Conservation (phyloP, 2,797 vertebrate species). For the Thunnus albacares region DNA sequence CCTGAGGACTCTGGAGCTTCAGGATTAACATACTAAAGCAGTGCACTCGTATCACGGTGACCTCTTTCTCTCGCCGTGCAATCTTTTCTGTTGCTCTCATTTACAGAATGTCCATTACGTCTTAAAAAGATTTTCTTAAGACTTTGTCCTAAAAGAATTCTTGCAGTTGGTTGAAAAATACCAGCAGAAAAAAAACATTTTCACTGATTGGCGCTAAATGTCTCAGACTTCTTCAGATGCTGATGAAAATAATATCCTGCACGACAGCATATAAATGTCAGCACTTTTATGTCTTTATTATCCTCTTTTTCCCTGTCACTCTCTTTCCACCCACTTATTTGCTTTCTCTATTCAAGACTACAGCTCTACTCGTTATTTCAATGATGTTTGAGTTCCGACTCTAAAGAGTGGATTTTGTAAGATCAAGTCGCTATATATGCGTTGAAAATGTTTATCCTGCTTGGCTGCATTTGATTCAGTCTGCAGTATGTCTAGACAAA, state of each 20-base stretch:
- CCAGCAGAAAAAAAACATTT: background rate
- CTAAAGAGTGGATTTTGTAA: constrained; percentile 38
- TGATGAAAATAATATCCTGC: constrained; percentile 29
- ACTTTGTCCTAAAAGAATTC: constrained; percentile 10
- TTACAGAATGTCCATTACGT: constrained; percentile 11
- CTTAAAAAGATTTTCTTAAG: too few species aligned
- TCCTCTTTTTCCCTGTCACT: background rate
- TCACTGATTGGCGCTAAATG: constrained; percentile 29
- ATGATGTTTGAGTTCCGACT: constrained; percentile 29
- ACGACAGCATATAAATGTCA: constrained; percentile 13
- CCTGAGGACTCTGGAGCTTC: constrained; percentile 46
- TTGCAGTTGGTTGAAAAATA: constrained; percentile 24
- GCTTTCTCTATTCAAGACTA: constrained; percentile 29
- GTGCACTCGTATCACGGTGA: background rate
- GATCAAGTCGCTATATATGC: constrained; percentile 41
- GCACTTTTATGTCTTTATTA: background rate
- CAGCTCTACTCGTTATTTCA: constrained; percentile 16
- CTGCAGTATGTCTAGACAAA: constrained; percentile 28
- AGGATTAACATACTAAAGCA: constrained; percentile 51
- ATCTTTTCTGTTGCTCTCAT: constrained; percentile 31
- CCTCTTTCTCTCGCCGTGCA: constrained; percentile 37
- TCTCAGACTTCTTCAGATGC: constrained; percentile 18
- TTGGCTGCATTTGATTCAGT: constrained; percentile 31
- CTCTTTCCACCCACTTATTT: constrained; percentile 35
- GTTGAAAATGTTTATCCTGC: constrained; percentile 25